These are phyloP conservation scores for Lordiphosa mommai DNA, from an alignment of 1,140 invertebrate species.

Conservation along the genomic window DNA sequence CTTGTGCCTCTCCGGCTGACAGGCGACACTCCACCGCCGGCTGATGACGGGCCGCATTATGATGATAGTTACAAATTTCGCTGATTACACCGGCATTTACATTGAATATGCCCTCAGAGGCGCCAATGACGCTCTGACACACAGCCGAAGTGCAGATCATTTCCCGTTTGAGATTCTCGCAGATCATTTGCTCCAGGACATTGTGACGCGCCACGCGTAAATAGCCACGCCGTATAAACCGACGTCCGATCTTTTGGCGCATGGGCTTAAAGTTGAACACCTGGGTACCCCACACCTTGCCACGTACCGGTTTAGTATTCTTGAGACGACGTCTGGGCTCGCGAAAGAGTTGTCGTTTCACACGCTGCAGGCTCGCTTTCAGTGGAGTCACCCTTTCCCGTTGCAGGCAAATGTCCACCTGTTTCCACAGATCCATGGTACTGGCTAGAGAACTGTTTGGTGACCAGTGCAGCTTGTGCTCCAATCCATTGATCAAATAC, in stretches of 20 bases:
- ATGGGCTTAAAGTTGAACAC: conserved; percentile 32
- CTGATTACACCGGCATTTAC: conserved; percentile 31
- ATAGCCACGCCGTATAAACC: conserved; percentile 29
- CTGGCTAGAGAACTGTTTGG: conserved; percentile 6
- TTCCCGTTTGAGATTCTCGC: conserved; percentile 36
- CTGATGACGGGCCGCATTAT: conserved; percentile 30
- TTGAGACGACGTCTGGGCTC: conserved; percentile 25
- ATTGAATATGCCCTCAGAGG: conserved; percentile 38
- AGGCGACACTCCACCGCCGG: conserved; percentile 23
- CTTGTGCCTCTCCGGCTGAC: conserved; percentile 6
- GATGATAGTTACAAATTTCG: conserved; percentile 48
- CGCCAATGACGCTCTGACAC: conserved; percentile 34
- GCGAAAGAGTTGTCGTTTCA: conserved; percentile 61
- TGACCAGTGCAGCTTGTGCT: conserved; percentile 35
- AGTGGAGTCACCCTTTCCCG: conserved; percentile 10
- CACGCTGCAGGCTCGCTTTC: conserved; percentile 31
- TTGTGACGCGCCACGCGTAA: conserved; percentile 20
- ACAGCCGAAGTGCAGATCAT: conserved; percentile 18
- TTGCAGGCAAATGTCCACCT: conserved; percentile 44
- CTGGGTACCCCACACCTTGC: conserved; percentile 33
- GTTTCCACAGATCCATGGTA: conserved; percentile 34
- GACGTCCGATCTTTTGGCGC: conserved; percentile 35
- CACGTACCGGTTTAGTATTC: neutral
- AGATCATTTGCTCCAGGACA: conserved; percentile 27
- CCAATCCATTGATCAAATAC: conserved; percentile 46